Base-by-base conservation (phyloP, 2,888 invertebrate species). In the Leucoma salicis region DNA sequence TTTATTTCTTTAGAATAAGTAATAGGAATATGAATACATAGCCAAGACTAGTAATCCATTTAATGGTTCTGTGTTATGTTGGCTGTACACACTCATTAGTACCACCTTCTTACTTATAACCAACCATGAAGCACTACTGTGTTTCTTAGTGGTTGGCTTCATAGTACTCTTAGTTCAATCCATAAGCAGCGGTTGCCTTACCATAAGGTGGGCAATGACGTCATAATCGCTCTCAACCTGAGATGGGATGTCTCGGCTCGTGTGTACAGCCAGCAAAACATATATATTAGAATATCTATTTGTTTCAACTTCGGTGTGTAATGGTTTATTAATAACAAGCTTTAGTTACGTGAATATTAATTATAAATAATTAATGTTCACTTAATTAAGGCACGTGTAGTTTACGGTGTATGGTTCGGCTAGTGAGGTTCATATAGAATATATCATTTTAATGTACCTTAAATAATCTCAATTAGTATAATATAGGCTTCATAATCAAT, bases 391-490 rank as follows among this genome's bases (percentile, higher is more conserved):
- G 42, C 31, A 36, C 39, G 42, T 35, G 39, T 42, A 49, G 49
- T 36, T 46, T 47, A 51, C 49, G 70, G 63, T 63, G 62, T 62
- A 59, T 51, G 54, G 54, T 50, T 74, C 61, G 73, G 77, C 76
- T 75, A 74, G 75, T 79, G 78, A 81, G 58, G 53, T 74, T 72
- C 64, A 74, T 72, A 49, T 78, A 77, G 31, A 31, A 14, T 31
- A 15, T 5, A 15, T 15, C 10, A 51, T 41, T 34, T 44, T 35
- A 32, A 21, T 78, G 77, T 86, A 85, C 82, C 82, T 84, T 80
- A 54, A 78, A 83, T 82, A 85, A 88, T 87, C 85, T 88, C 87
- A 85, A 73, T 71, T 82, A 82, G 71, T 62, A 58, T 78, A 71
- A 45, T 35, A 18, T 58, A 56, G 31, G 31, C 42, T 63, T 61